These are phyloP conservation scores for Elysia crispata DNA, from an alignment of 2,888 invertebrate genomes.

Conservation along the genomic window DNA sequence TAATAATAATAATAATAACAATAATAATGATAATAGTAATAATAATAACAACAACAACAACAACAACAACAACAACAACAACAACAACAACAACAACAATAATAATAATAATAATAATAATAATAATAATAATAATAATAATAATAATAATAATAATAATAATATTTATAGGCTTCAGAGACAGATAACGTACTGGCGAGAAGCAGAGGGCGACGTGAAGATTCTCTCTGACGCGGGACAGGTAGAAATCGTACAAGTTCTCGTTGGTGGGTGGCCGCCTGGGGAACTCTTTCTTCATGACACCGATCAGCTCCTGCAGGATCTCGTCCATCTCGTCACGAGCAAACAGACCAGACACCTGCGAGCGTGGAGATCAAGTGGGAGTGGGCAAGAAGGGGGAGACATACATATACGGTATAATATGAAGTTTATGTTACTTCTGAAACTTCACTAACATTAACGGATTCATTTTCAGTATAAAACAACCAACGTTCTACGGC, in stretches of 20 bases:
- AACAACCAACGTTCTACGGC: too few relatives aligned
- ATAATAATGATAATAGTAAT: conserved; percentile 11
- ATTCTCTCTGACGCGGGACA: conserved; percentile 93
- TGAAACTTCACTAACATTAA: too few relatives aligned
- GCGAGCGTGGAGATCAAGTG: conserved; percentile 40
- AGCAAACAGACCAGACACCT: conserved; percentile 93
- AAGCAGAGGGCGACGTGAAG: conserved; percentile 96
- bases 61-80: background rate
- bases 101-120: background rate
- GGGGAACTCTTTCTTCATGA: conserved; percentile 95
- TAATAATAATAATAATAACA: background rate
- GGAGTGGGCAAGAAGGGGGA: background rate
- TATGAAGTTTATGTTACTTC: too few relatives aligned
- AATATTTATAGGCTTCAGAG: too few relatives aligned
- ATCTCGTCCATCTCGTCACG: conserved; percentile 97
- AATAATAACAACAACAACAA: background rate
- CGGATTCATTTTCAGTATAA: too few relatives aligned
- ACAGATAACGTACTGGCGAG: conserved; percentile 85
- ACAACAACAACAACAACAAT: background rate
- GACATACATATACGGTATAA: too few relatives aligned
- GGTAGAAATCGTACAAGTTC: conserved; percentile 94
- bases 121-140: background rate
- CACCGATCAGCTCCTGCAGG: conserved; percentile 92
- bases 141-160: too few relatives aligned
- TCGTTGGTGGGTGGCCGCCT: conserved; percentile 92